Percentiles rank a stretch among this genome's conserved stretches.
These are phyloP conservation scores for Xerus rutilus DNA, from an alignment of 2,797 vertebrate species.

Conservation along the genomic window DNA sequence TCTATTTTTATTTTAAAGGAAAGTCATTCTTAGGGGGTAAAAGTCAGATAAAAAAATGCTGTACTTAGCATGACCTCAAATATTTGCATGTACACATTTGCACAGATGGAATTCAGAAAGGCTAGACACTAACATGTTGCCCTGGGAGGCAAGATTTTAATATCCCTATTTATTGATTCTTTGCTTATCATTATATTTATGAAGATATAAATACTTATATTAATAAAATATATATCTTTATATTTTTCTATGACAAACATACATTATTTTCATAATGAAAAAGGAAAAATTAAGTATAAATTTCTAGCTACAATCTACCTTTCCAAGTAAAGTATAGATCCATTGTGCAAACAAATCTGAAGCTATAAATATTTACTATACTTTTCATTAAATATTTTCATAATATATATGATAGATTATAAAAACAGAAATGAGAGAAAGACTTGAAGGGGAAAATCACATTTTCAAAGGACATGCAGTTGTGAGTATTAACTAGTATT, in stretches of 20 bases:
- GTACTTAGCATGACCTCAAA: neutral
- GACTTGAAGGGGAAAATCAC: neutral
- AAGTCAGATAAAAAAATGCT: neutral
- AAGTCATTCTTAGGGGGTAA: neutral
- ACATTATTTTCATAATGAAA: neutral
- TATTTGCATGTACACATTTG: neutral
- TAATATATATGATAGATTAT: neutral
- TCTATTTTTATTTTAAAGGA: neutral
- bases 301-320: neutral
- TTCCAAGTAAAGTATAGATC: neutral
- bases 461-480: neutral
- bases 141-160: neutral
- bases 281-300: neutral
- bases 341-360: neutral
- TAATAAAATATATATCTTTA: neutral
- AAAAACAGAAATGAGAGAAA: neutral
- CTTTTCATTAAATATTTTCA: neutral
- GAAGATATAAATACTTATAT: too few relatives aligned
- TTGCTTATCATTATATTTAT: neutral
- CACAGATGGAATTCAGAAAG: slow-evolving; percentile 2
- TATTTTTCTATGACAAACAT: neutral
- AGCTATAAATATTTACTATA: neutral
- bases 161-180: neutral
- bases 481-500: neutral
- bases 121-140: neutral